Conservation (phyloP, 2,888 invertebrate species). For the Trichopoda pennipes region DNA sequence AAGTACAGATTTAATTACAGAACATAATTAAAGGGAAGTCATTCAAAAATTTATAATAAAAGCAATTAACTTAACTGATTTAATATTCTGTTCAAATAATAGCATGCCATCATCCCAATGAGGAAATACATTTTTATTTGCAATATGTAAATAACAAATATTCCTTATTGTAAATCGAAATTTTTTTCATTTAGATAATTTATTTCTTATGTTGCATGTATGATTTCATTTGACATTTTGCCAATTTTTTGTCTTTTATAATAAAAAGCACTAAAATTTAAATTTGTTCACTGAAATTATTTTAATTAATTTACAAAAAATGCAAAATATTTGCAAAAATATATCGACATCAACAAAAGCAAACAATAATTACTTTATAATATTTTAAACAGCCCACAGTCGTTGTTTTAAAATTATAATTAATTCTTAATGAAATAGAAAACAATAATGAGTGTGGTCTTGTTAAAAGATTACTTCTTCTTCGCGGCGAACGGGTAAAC, state of each 20-base stretch:
- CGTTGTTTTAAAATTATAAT: too few relatives aligned
- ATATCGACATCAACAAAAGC: too few relatives aligned
- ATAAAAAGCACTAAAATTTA: background rate
- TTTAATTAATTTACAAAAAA: too few relatives aligned
- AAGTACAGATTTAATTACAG: background rate
- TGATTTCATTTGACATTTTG: background rate
- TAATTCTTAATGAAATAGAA: too few relatives aligned
- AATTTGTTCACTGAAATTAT: too few relatives aligned
- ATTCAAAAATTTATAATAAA: background rate
- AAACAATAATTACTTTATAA: too few relatives aligned
- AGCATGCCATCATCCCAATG: background rate
- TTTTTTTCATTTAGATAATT: conserved; percentile 10
- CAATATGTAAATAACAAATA: conserved; percentile 14
- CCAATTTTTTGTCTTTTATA: conserved; percentile 19
- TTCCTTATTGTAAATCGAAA: background rate
- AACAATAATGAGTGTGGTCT: too few relatives aligned
- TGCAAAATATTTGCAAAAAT: too few relatives aligned
- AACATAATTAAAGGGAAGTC: background rate
- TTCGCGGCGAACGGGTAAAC: too few relatives aligned
- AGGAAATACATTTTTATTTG: conserved; percentile 26
- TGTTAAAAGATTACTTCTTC: too few relatives aligned
- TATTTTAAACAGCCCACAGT: too few relatives aligned
- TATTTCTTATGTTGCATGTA: conserved; percentile 8
- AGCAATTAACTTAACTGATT: conserved; percentile 8
- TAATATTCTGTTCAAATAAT: conserved; percentile 3